A percentile compares a stretch with the other conserved stretches of the same genome.
Evolutionary conservation across 2,797 vertebrate species (phyloP).

Genomic region (Botia kubotai): DNA sequence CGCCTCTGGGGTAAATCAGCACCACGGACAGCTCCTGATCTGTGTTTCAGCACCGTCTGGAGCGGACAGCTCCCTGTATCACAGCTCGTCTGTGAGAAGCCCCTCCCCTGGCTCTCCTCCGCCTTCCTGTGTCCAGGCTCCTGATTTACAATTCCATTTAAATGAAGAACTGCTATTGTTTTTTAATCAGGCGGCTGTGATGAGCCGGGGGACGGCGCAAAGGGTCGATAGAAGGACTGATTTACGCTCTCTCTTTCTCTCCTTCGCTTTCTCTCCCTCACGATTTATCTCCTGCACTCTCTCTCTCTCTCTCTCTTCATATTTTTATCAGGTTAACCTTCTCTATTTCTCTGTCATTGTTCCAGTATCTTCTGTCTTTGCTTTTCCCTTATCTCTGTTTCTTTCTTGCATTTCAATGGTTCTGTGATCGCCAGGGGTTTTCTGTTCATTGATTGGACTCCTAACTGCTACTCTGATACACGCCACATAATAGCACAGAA

Average conservation of each 20-base stretch:
- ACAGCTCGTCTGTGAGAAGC: not conserved
- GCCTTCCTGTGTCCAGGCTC: constrained; percentile 43
- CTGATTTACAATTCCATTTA: constrained; percentile 79
- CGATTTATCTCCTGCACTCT: constrained; percentile 24
- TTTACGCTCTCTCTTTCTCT: constrained; percentile 29
- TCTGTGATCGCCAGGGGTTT: constrained; percentile 50
- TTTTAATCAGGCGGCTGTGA: constrained; percentile 78
- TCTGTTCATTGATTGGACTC: constrained; percentile 51
- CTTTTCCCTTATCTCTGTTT: constrained; percentile 38
- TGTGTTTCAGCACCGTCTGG: constrained; percentile 60
- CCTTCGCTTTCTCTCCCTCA: constrained; percentile 16
- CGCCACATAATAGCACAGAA: constrained; percentile 32
- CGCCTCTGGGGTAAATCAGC: not conserved
- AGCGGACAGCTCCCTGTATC: constrained; percentile 68
- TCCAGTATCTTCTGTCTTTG: constrained; percentile 23
- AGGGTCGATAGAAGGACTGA: constrained; percentile 53
- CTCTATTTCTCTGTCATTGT: constrained; percentile 45
- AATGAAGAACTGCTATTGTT: constrained; percentile 77
- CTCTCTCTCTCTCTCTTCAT: constrained; percentile 14
- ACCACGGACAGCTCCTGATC: constrained; percentile 61
- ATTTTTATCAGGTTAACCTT: constrained; percentile 44
- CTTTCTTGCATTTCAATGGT: constrained; percentile 52
- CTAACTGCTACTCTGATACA: constrained; percentile 43
- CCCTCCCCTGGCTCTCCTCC: constrained; percentile 18
- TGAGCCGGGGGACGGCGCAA: constrained; percentile 69